Evolutionary conservation across 1,140 invertebrate genomes (phyloP), one percentile per base, ranked within the genome.

Genomic region (Drosophila punjabiensis): DNA sequence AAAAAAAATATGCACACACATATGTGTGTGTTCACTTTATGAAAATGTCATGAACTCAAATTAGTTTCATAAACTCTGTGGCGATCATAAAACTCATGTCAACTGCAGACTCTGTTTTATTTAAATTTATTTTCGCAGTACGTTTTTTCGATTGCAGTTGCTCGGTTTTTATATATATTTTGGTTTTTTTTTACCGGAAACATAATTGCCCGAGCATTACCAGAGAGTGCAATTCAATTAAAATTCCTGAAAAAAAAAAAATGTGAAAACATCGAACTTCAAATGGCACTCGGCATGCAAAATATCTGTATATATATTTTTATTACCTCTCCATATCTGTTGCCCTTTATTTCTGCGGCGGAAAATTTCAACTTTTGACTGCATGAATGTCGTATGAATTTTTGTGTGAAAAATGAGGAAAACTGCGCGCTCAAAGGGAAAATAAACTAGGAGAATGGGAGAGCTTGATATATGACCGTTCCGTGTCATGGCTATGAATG

Each of bases 191-290:
- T 55, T n/a, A 18, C 28, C 18, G 35, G 48, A 65, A 39, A 79
- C 64, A 70, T 81, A 85, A 85, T 86, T 85, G 82, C 68, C 65
- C 60, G 52, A 78, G 62, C 75, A 75, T 79, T 66, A 73, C 66
- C 35, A 64, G 61, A 50, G 68, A 81, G 82, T 75, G 70, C 64
- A 79, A 75, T 78, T 69, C 64, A 85, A 81, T 70, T 81, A 70
- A 73, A 82, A 79, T 62, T 55, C 52, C 62, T 16, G 50, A 45
- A 73, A 39, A 81, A 64, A 75, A 64, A 75, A 76, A 41, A 33
- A 20, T 33, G 53, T 18, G 18, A 30, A 58, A 67, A 78, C 75
- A 69, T 69, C 76, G 65, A 76, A 78, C 76, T 68, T 60, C 45
- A 63, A 78, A 78, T 78, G 76, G 75, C 75, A 78, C 75, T 78